Percentiles rank a stretch among this genome's conserved stretches.
Conservation (phyloP, 2,797 vertebrate genomes). For the Gymnoscopelus microlampas region DNA sequence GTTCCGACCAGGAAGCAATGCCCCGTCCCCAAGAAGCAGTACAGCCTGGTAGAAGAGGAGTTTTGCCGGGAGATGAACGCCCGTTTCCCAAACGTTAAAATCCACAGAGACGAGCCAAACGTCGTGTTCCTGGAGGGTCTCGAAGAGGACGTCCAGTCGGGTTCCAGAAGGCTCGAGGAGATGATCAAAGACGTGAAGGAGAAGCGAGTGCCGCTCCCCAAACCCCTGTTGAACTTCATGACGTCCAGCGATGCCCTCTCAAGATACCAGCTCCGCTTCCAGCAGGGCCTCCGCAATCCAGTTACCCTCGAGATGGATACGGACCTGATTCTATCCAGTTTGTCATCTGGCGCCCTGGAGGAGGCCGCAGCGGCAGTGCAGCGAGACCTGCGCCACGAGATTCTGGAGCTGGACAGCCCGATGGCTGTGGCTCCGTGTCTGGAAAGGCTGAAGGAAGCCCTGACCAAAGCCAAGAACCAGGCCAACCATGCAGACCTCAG, state of each 20-base stretch:
- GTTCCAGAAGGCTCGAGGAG: constrained; percentile 35
- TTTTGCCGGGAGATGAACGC: constrained; percentile 40
- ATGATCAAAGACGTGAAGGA: constrained; percentile 44
- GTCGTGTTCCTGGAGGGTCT: constrained; percentile 55
- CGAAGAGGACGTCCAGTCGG: constrained; percentile 41
- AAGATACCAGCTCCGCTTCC: constrained; percentile 56
- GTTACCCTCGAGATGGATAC: constrained; percentile 48
- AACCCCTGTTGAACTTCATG: constrained; percentile 53
- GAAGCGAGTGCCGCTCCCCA: constrained; percentile 32
- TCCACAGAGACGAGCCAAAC: background rate
- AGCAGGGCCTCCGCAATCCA: constrained; percentile 53
- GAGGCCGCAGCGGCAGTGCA: constrained; percentile 55
- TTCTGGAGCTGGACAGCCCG: constrained; percentile 37
- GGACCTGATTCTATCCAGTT: constrained; percentile 65
- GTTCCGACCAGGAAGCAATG: constrained; percentile 23
- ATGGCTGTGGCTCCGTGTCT: constrained; percentile 35
- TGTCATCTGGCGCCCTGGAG: constrained; percentile 58
- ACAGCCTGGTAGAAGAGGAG: constrained; percentile 54
- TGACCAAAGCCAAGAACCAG: constrained; percentile 33
- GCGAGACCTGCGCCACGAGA: constrained; percentile 48
- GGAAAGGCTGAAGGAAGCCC: constrained; percentile 44
- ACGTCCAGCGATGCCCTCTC: constrained; percentile 31
- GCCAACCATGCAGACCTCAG: constrained; percentile 42
- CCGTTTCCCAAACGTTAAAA: constrained; percentile 34
- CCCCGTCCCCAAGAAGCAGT: constrained; percentile 40